Conservation (phyloP, 2,797 vertebrate species). For the Sebastes iracundus region DNA sequence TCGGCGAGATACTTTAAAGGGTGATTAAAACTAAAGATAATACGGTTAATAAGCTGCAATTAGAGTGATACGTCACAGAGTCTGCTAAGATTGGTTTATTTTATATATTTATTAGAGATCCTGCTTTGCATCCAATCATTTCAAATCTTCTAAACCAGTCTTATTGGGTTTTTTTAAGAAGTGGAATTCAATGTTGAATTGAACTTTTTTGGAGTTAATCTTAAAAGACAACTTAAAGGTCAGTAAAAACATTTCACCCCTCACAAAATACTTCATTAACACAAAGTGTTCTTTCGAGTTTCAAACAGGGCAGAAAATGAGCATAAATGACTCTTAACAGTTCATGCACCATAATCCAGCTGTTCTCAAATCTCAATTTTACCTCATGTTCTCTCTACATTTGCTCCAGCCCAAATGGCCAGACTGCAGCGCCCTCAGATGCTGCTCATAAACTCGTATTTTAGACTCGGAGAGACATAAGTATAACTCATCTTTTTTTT, state of each 20-base stretch:
- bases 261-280: conserved; percentile 40
- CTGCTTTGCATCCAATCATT: background rate
- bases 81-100: background rate
- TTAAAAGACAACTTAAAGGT: conserved; percentile 44
- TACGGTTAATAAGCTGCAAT: conserved; percentile 1
- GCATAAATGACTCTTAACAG: conserved; percentile 23
- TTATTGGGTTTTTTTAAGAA: background rate
- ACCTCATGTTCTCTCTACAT: background rate
- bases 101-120: background rate
- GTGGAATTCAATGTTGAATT: background rate
- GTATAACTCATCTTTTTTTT: background rate
- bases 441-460: background rate
- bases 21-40: conserved; percentile 31
- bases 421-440: background rate
- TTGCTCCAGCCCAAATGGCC: background rate
- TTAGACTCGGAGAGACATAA: background rate
- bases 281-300: conserved; percentile 22
- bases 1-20: background rate
- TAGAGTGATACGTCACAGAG: background rate
- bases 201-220: background rate
- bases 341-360: conserved; percentile 36
- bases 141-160: background rate
- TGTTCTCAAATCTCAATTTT: conserved; percentile 24
- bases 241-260: conserved; percentile 44
- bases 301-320: conserved; percentile 42